Evolutionary conservation across 2,888 invertebrate genomes (phyloP), one percentile per base, ranked within the genome.

Genomic region (Galeruca laticollis): DNA sequence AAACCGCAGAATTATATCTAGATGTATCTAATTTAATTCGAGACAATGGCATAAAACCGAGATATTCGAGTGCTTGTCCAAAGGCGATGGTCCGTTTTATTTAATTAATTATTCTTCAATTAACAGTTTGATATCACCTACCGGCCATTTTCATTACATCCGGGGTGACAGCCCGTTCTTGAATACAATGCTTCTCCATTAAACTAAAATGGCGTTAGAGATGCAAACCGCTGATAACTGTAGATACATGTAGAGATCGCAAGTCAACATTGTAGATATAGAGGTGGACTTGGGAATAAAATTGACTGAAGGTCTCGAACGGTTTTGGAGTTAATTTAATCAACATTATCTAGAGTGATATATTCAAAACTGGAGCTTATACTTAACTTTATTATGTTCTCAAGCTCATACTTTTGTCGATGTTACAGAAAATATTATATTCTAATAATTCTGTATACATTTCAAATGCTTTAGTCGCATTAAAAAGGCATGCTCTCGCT

Each of bases 21-120:
- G 9, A 37, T 37, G 35, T 37, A 11, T 11, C 13, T 43, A 13
- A 43, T 43, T 43, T 43, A 43, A 43, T 43, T 43, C 43, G 1
- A n/a, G 3, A 43, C 43, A n/a, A 43, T 43, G 43, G 43, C 43
- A 43, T 43, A n/a, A 43, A n/a, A n/a, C n/a, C 43, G 43, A 43
- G 43, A 43, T 0, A 43, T n/a, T 43, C 43, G 43, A 43, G 43
- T 43, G 43, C 15, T n/a, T 43, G 43, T 60, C 49, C 59, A 59
- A 57, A 77, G 79, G 79, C 77, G 77, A 69, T 78, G 75, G 77
- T 75, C 79, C 74, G 72, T 75, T 81, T 81, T 78, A 82, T 82
- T 80, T 75, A 80, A 82, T 82, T 82, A 82, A 82, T 82, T 83
- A 82, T 79, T 79, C 80, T 82, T 80, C 80, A 82, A 82, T 82